These are phyloP conservation scores for Cynopterus brachyotis DNA, from an alignment of 2,113 vertebrate genomes.

Conservation along the genomic window DNA sequence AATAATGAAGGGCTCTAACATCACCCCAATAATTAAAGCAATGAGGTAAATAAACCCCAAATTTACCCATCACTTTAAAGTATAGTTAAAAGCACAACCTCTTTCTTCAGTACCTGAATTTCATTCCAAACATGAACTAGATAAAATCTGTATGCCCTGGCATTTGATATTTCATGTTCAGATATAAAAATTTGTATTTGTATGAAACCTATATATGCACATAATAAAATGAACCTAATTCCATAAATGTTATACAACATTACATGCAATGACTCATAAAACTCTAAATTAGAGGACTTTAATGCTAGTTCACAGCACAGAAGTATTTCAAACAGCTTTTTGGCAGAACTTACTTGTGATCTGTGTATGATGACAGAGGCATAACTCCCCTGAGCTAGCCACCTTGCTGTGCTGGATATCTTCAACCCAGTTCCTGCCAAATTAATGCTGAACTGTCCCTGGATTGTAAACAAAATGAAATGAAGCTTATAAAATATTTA, in stretches of 20 bases:
- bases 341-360: slow-evolving; percentile 88
- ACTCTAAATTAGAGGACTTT: background rate
- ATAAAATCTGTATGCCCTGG: background rate
- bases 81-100: background rate
- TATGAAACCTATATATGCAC: background rate
- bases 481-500: background rate
- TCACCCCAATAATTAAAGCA: background rate
- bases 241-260: background rate
- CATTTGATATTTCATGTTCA: background rate
- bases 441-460: slow-evolving; percentile 98
- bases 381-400: slow-evolving; percentile 95
- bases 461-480: background rate
- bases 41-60: background rate
- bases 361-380: slow-evolving; percentile 91
- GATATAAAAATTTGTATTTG: background rate
- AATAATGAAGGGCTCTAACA: background rate
- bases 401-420: slow-evolving; percentile 89
- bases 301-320: background rate
- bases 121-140: background rate
- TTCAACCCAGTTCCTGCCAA: slow-evolving; percentile 93
- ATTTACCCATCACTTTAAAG: background rate
- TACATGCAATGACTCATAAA: background rate
- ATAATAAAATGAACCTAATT: background rate
- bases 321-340: background rate
- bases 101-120: background rate